phyloP scores from a whole-genome alignment of 2,888 invertebrate genomes.

The Chymomyza amoena region DNA sequence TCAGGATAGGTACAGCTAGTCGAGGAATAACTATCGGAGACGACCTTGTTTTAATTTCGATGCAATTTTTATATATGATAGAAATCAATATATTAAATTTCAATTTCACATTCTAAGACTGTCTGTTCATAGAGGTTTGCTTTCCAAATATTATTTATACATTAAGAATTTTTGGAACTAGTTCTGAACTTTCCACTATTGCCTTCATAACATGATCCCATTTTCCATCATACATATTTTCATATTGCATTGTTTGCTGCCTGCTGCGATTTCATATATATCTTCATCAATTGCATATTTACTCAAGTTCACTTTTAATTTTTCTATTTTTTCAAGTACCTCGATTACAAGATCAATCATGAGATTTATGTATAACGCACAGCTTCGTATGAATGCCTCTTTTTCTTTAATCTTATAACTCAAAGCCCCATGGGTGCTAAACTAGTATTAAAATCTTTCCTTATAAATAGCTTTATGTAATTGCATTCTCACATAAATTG shows the following conservation, averaged over 20 bases:
- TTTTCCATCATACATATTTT: background rate
- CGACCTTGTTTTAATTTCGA: no score
- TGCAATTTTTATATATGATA: no score
- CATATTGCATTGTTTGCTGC: slow-evolving; percentile 28
- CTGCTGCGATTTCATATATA: slow-evolving; percentile 37
- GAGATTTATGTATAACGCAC: slow-evolving; percentile 43
- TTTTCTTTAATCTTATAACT: slow-evolving; percentile 27
- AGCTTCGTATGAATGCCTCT: slow-evolving; percentile 21
- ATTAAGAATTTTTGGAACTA: no score
- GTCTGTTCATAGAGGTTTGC: no score
- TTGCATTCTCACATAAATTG: slow-evolving; percentile 64
- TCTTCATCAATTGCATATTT: slow-evolving; percentile 44
- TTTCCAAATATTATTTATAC: no score
- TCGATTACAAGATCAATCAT: slow-evolving; percentile 23
- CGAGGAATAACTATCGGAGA: no score
- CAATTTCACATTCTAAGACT: no score
- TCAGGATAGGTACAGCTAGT: no score
- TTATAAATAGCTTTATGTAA: background rate
- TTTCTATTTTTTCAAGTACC: slow-evolving; percentile 37
- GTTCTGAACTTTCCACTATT: no score
- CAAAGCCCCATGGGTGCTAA: background rate
- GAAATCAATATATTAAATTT: no score
- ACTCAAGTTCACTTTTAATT: slow-evolving; percentile 40
- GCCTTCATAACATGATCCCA: background rate
- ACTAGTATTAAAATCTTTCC: background rate